These are phyloP conservation scores for Helostoma temminkii DNA, from an alignment of 2,797 vertebrate species.

Conservation along the genomic window DNA sequence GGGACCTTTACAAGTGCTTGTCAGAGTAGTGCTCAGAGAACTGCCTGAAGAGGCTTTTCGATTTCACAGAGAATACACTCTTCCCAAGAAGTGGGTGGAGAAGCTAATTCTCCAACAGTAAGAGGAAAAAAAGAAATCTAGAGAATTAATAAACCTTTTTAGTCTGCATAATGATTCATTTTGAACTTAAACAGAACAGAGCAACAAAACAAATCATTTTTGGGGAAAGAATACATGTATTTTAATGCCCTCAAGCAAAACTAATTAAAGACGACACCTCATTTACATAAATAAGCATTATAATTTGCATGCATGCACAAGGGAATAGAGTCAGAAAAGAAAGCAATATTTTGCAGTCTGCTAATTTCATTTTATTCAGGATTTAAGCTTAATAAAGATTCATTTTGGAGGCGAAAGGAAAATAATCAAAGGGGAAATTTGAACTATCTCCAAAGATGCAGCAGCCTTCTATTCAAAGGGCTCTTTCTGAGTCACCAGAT, in stretches of 20 bases:
- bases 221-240: conserved; percentile 90
- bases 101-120: conserved; percentile 82
- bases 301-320: conserved; percentile 89
- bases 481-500: conserved; percentile 85
- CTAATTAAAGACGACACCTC: conserved; percentile 92
- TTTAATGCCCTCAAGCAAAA: conserved; percentile 91
- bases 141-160: conserved; percentile 89
- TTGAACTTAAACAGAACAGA: conserved; percentile 87
- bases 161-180: conserved; percentile 87
- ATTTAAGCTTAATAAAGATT: conserved; percentile 92
- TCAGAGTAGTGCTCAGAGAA: conserved; percentile 68
- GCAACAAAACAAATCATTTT: conserved; percentile 91
- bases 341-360: conserved; percentile 90
- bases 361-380: conserved; percentile 91
- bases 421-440: conserved; percentile 87
- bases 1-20: conserved; percentile 79
- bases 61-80: conserved; percentile 81
- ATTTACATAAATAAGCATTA: conserved; percentile 93
- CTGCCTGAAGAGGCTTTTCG: conserved; percentile 81
- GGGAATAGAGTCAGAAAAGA: conserved; percentile 89
- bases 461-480: conserved; percentile 85
- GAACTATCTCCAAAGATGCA: conserved; percentile 91
- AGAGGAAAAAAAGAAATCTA: conserved; percentile 63
- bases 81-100: conserved; percentile 81
- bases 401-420: conserved; percentile 86